Base-by-base conservation (phyloP, 92 coral and sea anemone genomes). In the Epizoanthus scotinus region DNA sequence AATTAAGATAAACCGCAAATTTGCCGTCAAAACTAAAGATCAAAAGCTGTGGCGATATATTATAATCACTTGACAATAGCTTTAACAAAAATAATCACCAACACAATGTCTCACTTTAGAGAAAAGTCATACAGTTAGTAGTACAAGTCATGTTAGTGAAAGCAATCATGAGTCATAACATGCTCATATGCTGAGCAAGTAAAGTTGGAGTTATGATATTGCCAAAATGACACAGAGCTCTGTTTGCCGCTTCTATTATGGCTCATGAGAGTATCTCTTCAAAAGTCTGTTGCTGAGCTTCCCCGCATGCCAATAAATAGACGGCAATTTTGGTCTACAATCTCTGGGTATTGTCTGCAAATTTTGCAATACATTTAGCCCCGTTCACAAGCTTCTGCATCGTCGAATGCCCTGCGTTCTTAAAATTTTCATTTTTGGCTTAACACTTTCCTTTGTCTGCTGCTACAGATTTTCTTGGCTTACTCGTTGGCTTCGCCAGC, bases 311-410 rank as follows among this genome's bases (percentile, higher is more conserved):
- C 70, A 63, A 42, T 64, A 44, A 64, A 14, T 26, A 65, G 70
- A 29, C 36, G 14, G 70, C 70, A 15, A 7, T 65, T 65, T 65
- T 65, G 20, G 50, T 65, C 71, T 17, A 49, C 71, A 8, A 65
- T 65, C n/a, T 49, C 71, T 65, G 71, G 50, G 6, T 65, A 29
- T 17, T 65, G 34, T 69, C 74, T 44, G 56, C 74, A 69, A 69
- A 44, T 57, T 10, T 65, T 65, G 71, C 49, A 65, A 65, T 27
- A 27, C 71, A 65, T 65, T 65, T 65, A 21, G 18, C 71, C 40
- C 7, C 71, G 20, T 67, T 67, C 53, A 28, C 71, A 28, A 34
- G 50, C 50, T 66, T 38, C 72, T 38, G 74, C 74, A 69, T 69
- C 56, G 17, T 21, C 20, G 3, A 47, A 29, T 20, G 49, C 74